Evolutionary conservation across 1,140 invertebrate species (phyloP).

Genomic region (Magallana gigas): DNA sequence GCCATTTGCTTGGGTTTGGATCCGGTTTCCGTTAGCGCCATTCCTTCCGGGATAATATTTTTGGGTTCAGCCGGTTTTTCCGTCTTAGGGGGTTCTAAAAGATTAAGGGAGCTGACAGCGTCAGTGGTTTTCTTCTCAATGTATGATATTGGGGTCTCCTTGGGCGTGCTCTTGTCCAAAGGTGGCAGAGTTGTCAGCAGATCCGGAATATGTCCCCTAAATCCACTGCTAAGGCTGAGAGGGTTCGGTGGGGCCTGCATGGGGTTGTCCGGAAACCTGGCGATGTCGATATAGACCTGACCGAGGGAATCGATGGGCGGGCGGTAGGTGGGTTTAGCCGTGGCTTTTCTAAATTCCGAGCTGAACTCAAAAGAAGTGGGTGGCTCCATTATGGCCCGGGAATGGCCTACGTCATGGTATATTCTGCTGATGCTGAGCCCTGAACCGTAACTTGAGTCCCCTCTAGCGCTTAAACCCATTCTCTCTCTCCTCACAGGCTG

Average conservation of each 20-base stretch:
- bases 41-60: neutral
- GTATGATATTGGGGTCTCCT: neutral
- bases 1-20: neutral
- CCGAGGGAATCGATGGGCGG: neutral
- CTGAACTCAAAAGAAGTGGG: neutral
- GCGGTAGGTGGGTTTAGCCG: neutral
- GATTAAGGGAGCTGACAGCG: neutral
- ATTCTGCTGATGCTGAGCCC: neutral
- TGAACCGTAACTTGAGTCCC: neutral
- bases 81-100: neutral
- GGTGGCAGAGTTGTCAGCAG: neutral
- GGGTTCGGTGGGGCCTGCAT: neutral
- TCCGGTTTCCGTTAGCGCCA: neutral
- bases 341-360: neutral
- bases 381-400: neutral
- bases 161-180: neutral
- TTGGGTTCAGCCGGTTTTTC: neutral
- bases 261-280: neutral
- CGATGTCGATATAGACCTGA: constrained; percentile 13
- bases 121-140: neutral
- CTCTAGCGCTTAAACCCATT: neutral
- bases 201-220: constrained; percentile 1
- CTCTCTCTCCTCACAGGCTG: neutral
- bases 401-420: neutral
- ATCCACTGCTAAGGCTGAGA: neutral